A percentile compares a stretch with the other conserved stretches of the same genome.
phyloP scores from a whole-genome alignment of 2,113 vertebrate species.

The Nyctereutes procyonoides region DNA sequence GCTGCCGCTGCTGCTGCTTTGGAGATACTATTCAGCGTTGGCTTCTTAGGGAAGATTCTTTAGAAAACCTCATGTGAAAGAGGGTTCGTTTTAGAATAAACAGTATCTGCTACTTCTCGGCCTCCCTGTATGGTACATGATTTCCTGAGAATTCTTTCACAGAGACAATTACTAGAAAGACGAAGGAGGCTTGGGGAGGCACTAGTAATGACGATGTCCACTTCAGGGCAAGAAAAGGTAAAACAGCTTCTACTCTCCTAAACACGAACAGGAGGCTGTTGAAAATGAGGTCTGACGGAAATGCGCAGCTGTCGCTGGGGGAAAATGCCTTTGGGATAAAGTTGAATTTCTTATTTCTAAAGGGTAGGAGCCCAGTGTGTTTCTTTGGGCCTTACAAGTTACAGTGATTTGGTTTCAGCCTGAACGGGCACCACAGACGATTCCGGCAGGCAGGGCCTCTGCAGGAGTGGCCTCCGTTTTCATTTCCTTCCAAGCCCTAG shows the following conservation, averaged over 20 bases:
- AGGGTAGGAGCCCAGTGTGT: background rate
- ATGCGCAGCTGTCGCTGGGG: background rate
- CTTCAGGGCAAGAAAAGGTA: background rate
- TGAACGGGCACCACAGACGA: constrained; percentile 44
- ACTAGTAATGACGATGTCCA: background rate
- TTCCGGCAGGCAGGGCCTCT: constrained; percentile 6
- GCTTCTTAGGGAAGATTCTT: background rate
- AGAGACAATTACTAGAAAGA: background rate
- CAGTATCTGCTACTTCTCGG: background rate
- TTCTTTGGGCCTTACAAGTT: constrained; percentile 47
- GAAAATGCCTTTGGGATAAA: background rate
- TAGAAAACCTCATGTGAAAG: background rate
- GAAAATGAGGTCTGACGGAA: constrained; percentile 17
- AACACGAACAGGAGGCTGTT: background rate
- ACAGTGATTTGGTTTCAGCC: constrained; percentile 69
- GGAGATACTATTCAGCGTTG: background rate
- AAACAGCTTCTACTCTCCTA: background rate
- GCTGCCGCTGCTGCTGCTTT: background rate
- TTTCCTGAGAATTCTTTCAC: constrained; percentile 32
- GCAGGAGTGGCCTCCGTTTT: constrained; percentile 40
- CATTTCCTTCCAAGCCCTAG: constrained; percentile 43
- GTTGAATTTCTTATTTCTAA: constrained; percentile 60
- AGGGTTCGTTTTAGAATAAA: background rate
- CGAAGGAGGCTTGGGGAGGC: background rate
- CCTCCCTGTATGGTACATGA: background rate